Evolutionary conservation across 2,888 invertebrate species (phyloP).

Genomic region (Chymomyza fuscimana): DNA sequence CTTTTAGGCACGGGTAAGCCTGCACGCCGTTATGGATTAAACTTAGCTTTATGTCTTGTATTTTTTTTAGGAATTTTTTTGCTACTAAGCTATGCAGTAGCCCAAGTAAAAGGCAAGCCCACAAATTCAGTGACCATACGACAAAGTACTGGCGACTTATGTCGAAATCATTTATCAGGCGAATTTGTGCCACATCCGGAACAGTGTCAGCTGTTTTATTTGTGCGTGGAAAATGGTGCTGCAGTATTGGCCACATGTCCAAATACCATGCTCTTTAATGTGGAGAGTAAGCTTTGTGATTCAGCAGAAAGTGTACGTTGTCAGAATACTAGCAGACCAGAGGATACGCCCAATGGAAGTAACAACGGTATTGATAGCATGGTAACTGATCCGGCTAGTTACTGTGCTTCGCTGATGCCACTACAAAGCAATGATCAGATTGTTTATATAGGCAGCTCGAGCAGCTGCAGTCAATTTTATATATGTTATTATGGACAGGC

Average conservation of each 20-base stretch:
- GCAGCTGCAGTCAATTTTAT: constrained; percentile 74
- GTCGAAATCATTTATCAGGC: constrained; percentile 63
- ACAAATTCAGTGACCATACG: constrained; percentile 66
- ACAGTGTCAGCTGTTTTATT: constrained; percentile 73
- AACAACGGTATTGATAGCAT: constrained; percentile 39
- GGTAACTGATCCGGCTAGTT: constrained; percentile 52
- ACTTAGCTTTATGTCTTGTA: background rate
- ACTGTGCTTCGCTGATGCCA: constrained; percentile 51
- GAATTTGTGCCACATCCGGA: constrained; percentile 72
- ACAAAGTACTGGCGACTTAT: constrained; percentile 48
- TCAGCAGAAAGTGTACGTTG: constrained; percentile 66
- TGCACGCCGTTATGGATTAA: background rate
- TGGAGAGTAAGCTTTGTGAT: constrained; percentile 75
- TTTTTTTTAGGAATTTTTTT: constrained; percentile 20
- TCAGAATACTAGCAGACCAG: constrained; percentile 17
- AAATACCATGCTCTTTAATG: constrained; percentile 76
- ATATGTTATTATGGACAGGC: constrained; percentile 78
- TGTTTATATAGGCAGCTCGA: constrained; percentile 69
- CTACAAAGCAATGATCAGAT: constrained; percentile 56
- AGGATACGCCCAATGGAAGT: background rate
- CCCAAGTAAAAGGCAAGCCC: constrained; percentile 40
- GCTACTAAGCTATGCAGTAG: constrained; percentile 11
- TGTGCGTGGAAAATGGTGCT: constrained; percentile 68
- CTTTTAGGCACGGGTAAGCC: background rate
- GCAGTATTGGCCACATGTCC: constrained; percentile 75